Conservation (phyloP, 2,888 invertebrate genomes). For the Abscondita cerata region DNA sequence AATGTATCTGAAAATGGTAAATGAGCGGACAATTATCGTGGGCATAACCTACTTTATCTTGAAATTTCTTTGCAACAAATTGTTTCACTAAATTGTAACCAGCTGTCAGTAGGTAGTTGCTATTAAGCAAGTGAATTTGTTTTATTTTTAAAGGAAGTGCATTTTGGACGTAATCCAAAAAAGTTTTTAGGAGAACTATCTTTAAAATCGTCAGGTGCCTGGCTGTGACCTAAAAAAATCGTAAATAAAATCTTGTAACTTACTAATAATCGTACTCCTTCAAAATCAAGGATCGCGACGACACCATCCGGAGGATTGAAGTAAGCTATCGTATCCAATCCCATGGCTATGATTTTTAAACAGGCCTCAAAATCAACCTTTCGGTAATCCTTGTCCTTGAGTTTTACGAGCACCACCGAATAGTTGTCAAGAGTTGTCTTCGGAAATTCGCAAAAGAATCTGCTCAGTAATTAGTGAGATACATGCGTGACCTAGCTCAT, state of each 20-base stretch:
- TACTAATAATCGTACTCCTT: no score
- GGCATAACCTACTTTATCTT: constrained; percentile 1
- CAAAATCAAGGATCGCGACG: constrained; percentile 73
- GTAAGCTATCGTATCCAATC: constrained; percentile 61
- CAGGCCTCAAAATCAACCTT: constrained; percentile 67
- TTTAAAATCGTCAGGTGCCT: neutral
- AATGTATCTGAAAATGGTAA: constrained; percentile 61
- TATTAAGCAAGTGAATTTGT: constrained; percentile 72
- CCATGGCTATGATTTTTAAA: constrained; percentile 60
- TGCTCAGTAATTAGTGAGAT: neutral
- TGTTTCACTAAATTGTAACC: constrained; percentile 60
- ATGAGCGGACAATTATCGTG: no score
- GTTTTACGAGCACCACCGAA: constrained; percentile 67
- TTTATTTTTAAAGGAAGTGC: constrained; percentile 71
- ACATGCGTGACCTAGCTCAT: no score
- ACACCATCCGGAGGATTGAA: constrained; percentile 67
- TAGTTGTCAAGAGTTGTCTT: constrained; percentile 66
- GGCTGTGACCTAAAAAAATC: no score
- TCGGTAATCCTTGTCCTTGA: constrained; percentile 64
- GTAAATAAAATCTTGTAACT: no score
- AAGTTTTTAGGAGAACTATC: constrained; percentile 61
- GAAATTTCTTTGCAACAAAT: constrained; percentile 61
- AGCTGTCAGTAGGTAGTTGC: constrained; percentile 60
- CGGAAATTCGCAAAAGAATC: constrained; percentile 63
- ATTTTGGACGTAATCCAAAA: constrained; percentile 73